phyloP scores from a whole-genome alignment of 1,140 invertebrate genomes.

The Aporrectodea caliginosa region DNA sequence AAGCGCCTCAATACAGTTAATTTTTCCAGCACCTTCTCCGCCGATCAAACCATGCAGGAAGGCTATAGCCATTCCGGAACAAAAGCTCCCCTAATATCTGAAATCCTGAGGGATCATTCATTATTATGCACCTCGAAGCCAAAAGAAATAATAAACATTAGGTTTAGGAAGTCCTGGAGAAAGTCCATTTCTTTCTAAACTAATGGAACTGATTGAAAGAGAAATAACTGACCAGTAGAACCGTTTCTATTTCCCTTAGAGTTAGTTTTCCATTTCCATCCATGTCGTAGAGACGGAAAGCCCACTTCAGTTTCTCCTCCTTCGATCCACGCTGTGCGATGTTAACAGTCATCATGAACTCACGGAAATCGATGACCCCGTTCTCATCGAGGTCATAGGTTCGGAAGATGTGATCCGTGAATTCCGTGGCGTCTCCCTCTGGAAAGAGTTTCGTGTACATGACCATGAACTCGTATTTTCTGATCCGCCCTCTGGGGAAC shows the following conservation, averaged over 20 bases:
- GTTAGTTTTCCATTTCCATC: conserved; percentile 78
- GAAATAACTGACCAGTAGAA: conserved; percentile 36
- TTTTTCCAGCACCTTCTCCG: too few species aligned
- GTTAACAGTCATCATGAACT: conserved; percentile 92
- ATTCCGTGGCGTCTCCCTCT: conserved; percentile 96
- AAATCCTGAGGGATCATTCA: too few species aligned
- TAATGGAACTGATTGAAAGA: not conserved
- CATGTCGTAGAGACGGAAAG: conserved; percentile 86
- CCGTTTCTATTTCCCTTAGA: conserved; percentile 57
- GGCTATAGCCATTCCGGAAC: not conserved
- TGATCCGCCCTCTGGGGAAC: conserved; percentile 13
- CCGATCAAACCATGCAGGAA: too few species aligned
- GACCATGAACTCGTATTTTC: conserved; percentile 80
- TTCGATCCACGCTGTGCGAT: conserved; percentile 64
- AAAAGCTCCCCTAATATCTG: not conserved
- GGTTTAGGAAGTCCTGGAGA: not conserved
- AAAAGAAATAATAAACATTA: too few species aligned
- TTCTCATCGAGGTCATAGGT: conserved; percentile 96
- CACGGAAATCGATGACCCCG: conserved; percentile 94
- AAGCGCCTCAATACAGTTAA: too few species aligned
- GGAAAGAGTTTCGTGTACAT: conserved; percentile 99
- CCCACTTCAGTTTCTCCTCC: conserved; percentile 84
- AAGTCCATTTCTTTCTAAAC: not conserved
- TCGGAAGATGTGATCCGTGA: conserved; percentile 97
- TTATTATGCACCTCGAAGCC: too few species aligned